These are phyloP conservation scores for Cryptomyrus ogoouensis DNA, from an alignment of 2,113 vertebrate species.

Conservation along the genomic window DNA sequence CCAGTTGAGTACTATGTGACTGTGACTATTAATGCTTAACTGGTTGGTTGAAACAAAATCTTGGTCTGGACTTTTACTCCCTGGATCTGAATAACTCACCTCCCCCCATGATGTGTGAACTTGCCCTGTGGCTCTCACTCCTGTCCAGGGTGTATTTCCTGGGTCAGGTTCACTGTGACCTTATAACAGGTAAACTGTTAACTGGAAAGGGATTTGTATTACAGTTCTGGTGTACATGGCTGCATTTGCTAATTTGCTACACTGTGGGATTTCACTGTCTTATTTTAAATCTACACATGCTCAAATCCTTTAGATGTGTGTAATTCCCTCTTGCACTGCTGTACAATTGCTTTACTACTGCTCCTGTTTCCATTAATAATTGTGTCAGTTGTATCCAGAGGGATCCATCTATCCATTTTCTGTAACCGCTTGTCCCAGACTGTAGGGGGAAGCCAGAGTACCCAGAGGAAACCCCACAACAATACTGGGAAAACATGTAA, in stretches of 20 bases:
- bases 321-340: not conserved
- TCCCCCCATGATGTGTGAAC: not conserved
- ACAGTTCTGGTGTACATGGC: not conserved
- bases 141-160: not conserved
- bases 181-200: not conserved
- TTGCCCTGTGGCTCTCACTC: not conserved
- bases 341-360: not conserved
- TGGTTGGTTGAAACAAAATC: not conserved
- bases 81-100: not conserved
- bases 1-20: not conserved
- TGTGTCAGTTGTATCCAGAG: not conserved
- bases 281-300: not conserved
- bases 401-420: too few species aligned
- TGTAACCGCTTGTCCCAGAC: not conserved
- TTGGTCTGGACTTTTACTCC: not conserved
- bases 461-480: not conserved
- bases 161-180: not conserved
- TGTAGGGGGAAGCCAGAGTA: not conserved
- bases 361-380: not conserved
- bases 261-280: not conserved
- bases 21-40: not conserved
- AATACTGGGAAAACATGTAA: not conserved
- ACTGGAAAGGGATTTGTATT: not conserved
- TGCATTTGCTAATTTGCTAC: not conserved
- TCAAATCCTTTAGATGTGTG: not conserved